Base-by-base conservation (phyloP, 2,113 vertebrate species). In the Gymnorhina tibicen region DNA sequence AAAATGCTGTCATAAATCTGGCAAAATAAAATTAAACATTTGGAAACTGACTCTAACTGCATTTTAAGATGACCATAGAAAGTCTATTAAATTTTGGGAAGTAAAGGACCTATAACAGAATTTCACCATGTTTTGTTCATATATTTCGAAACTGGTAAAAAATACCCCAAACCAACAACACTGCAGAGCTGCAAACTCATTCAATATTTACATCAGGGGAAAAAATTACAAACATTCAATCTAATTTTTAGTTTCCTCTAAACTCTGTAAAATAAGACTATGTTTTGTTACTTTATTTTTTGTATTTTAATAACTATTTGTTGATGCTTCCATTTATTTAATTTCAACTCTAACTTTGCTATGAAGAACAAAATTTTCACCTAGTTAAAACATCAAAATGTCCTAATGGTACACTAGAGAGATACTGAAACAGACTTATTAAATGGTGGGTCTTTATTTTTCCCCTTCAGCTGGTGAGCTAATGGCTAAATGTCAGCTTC, bases 121-220 rank as follows among this genome's bases (percentile, higher is more conserved):
- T 84, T 85, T 83, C 8, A 58, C 11, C 33, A 66, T 12, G 18
- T 50, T 91, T 85, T 78, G 18, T 39, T 42, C 13, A 26, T 63
- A 62, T 11, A 7, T 68, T 42, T 16, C 14, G 85, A 49, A 82
- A 68, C 4, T 41, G 16, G 13, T 21, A 2, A 28, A 74, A 27
- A 28, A 32, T 9, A 8, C 0, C 2, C 16, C 44, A 42, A 44
- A 28, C 5, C 2, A 19, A 27, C 12, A 60, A 23, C 3, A 16
- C 53, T 87, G 7, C 26, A 59, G 30, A 55, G 17, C 39, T 88
- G 18, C 28, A 53, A 67, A 52, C 28, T 49, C 66, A 5, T 56
- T 88, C 60, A 69, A 12, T 62, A 41, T 52, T 86, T 41, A 46
- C 26, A 37, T 44, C 1, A 2, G 9, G 27, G 21, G 2, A 12